phyloP scores from a whole-genome alignment of 2,113 vertebrate species.

The Toxotes chatareus region DNA sequence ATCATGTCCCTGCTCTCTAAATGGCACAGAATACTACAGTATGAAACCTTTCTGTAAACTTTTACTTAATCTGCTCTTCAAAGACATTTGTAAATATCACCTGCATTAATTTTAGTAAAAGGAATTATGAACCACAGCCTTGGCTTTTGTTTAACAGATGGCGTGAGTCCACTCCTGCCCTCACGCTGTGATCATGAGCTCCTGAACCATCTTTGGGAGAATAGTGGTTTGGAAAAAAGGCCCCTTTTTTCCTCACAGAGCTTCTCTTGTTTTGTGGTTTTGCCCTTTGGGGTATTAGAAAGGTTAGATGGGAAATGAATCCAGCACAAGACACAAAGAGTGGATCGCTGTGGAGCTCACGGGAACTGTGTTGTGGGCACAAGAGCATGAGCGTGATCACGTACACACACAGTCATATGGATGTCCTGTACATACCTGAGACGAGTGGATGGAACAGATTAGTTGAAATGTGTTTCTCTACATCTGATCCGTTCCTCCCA shows the following conservation, averaged over 20 bases:
- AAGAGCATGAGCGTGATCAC: not conserved
- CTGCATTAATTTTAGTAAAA: not conserved
- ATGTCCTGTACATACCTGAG: not conserved
- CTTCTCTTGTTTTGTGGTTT: conserved; percentile 69
- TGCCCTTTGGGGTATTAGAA: conserved; percentile 71
- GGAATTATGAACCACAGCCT: conserved; percentile 2
- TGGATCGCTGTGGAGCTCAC: conserved; percentile 20
- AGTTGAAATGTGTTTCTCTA: not conserved
- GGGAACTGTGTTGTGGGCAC: conserved; percentile 14
- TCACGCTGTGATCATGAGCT: conserved; percentile 83
- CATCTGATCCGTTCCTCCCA: conserved; percentile 56
- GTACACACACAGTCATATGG: not conserved
- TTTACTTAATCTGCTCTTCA: not conserved
- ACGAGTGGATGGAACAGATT: not conserved
- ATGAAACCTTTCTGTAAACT: not conserved
- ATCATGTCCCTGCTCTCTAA: not conserved
- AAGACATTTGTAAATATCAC: not conserved
- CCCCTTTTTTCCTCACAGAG: conserved; percentile 69
- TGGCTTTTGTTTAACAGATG: conserved; percentile 35
- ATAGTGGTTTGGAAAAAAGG: not conserved
- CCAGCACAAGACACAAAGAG: conserved; percentile 60
- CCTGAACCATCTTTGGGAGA: conserved; percentile 38
- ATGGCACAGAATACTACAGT: not conserved
- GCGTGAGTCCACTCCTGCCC: conserved; percentile 45
- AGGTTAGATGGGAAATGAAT: conserved; percentile 70